Conservation (phyloP, 2,113 vertebrate genomes). For the Podarcis muralis region DNA sequence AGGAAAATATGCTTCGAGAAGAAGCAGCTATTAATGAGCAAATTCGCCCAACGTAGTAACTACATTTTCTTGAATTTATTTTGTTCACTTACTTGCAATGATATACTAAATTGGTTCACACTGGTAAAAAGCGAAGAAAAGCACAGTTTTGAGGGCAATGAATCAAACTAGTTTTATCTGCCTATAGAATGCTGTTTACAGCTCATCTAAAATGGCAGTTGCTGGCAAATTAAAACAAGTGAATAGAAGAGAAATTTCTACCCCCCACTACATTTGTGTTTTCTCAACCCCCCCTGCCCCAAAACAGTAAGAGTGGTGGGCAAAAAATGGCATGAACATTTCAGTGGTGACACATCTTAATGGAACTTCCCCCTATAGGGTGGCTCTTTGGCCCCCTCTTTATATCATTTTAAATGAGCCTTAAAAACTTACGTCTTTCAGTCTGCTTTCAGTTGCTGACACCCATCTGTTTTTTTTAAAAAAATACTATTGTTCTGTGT, state of each 20-base stretch:
- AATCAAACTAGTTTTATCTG: not conserved
- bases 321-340: no score
- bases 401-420: no score
- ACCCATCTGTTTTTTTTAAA: no score
- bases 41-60: not conserved
- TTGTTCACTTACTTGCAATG: not conserved
- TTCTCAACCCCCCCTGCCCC: not conserved
- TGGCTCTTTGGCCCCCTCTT: no score
- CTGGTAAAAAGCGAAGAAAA: not conserved
- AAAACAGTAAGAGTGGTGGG: no score
- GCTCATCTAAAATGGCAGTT: not conserved
- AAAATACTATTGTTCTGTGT: no score
- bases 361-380: no score
- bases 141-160: not conserved
- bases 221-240: not conserved
- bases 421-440: no score
- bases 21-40: not conserved
- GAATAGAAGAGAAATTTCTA: not conserved
- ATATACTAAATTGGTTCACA: not conserved
- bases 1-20: not conserved
- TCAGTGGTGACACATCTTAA: no score
- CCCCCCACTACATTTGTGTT: not conserved
- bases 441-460: no score
- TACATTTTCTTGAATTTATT: slow-evolving; percentile 1
- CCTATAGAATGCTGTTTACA: not conserved